Percentiles rank a stretch among this genome's conserved stretches.
These are phyloP conservation scores for Halocynthia aurantium DNA, from an alignment of 23 tunicate genomes.

Conservation along the genomic window DNA sequence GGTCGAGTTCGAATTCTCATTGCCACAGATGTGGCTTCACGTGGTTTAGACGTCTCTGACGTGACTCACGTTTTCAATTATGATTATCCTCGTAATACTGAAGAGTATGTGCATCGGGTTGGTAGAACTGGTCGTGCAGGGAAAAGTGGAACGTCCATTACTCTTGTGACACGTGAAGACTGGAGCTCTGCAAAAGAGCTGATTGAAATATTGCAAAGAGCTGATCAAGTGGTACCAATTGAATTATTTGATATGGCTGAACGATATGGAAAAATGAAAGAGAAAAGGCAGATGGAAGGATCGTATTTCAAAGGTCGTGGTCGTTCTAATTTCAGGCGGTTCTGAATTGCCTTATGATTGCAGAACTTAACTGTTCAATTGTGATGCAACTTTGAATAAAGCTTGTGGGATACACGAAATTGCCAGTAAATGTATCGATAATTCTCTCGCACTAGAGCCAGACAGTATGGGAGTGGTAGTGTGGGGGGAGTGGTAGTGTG, in stretches of 20 bases:
- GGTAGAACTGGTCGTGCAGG: slow-evolving; percentile 98
- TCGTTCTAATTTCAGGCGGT: neutral
- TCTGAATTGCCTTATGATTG: no score
- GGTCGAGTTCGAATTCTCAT: slow-evolving; percentile 56
- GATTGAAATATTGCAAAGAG: slow-evolving; percentile 67
- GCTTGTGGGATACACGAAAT: no score
- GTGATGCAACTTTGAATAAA: no score
- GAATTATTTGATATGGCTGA: slow-evolving; percentile 83
- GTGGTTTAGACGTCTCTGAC: slow-evolving; percentile 94
- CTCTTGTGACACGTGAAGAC: slow-evolving; percentile 66
- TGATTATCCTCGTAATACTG: slow-evolving; percentile 93
- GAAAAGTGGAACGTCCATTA: slow-evolving; percentile 49
- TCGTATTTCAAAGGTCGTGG: slow-evolving; percentile 35
- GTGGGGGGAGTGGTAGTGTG: no score
- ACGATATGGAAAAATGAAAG: slow-evolving; percentile 75
- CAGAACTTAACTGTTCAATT: no score
- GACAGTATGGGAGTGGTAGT: no score
- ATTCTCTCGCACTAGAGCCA: no score
- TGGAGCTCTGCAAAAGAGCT: slow-evolving; percentile 83
- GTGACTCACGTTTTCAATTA: slow-evolving; percentile 92
- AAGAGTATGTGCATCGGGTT: slow-evolving; percentile 94
- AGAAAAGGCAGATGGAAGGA: slow-evolving; percentile 50
- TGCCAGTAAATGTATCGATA: no score
- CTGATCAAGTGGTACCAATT: slow-evolving; percentile 70
- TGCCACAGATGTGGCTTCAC: slow-evolving; percentile 96